Conservation (phyloP, 2,113 vertebrate genomes). For the Petroica traversi region DNA sequence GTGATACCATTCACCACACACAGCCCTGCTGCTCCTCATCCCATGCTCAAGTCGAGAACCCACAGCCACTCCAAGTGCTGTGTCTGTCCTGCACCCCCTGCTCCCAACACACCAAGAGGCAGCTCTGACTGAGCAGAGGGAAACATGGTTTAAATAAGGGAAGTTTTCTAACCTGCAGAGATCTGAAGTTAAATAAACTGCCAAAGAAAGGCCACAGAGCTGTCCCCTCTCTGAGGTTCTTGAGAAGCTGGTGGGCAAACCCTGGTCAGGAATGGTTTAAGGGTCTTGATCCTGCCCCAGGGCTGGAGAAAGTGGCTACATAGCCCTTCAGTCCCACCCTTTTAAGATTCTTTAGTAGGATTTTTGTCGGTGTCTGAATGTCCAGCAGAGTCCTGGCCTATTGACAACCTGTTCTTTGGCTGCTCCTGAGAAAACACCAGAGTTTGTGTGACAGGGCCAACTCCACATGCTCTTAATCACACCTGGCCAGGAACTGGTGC, state of each 20-base stretch:
- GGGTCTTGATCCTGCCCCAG: background rate
- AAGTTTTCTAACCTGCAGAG: background rate
- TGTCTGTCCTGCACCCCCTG: fast-evolving
- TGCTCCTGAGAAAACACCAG: background rate
- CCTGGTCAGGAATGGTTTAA: background rate
- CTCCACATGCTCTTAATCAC: background rate
- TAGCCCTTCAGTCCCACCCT: background rate
- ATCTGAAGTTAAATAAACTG: background rate
- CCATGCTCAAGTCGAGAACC: background rate
- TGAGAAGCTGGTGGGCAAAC: background rate
- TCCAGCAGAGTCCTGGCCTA: background rate
- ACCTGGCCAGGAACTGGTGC: background rate
- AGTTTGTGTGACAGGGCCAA: background rate
- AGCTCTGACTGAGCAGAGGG: fast-evolving
- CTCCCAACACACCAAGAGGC: fast-evolving
- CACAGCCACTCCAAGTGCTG: background rate
- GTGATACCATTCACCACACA: background rate
- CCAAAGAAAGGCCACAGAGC: background rate
- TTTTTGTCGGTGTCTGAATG: fast-evolving
- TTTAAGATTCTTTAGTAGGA: background rate
- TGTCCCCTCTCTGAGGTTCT: background rate
- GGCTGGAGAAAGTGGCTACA: background rate
- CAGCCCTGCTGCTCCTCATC: background rate
- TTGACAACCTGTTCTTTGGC: background rate
- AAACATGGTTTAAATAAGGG: background rate